Conservation (phyloP, 1,140 invertebrate genomes). For the Drosophila nasuta region DNA sequence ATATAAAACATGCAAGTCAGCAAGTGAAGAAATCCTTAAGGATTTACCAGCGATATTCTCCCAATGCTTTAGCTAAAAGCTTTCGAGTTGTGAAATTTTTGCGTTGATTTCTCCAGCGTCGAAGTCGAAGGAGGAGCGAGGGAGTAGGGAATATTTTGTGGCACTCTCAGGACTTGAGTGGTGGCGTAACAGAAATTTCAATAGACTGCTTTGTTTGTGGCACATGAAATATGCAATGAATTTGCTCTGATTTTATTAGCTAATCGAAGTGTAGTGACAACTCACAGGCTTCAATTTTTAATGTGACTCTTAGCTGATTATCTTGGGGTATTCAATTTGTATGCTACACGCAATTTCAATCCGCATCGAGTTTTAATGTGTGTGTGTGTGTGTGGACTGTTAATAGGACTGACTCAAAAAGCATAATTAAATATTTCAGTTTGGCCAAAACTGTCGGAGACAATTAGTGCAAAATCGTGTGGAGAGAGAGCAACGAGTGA, state of each 20-base stretch:
- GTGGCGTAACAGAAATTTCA: constrained; percentile 43
- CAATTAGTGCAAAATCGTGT: constrained; percentile 71
- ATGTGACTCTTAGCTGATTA: constrained; percentile 48
- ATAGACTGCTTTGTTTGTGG: constrained; percentile 37
- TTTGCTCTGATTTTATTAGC: constrained; percentile 63
- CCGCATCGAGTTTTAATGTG: constrained; percentile 5
- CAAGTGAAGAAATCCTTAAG: constrained; percentile 65
- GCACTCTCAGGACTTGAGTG: constrained; percentile 41
- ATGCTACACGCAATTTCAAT: not conserved
- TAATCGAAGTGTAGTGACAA: constrained; percentile 62
- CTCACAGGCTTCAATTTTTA: constrained; percentile 42
- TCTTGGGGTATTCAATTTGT: constrained; percentile 3
- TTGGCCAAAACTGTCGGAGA: constrained; percentile 47
- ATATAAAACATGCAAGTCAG: constrained; percentile 73
- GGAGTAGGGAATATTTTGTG: constrained; percentile 37
- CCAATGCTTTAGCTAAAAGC: constrained; percentile 65
- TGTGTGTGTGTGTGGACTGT: constrained; percentile 7
- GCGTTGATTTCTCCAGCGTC: constrained; percentile 62
- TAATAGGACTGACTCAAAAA: constrained; percentile 31
- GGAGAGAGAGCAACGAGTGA: not conserved
- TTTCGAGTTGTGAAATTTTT: constrained; percentile 48
- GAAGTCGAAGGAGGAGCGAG: not conserved
- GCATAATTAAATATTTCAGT: constrained; percentile 77
- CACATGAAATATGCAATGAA: constrained; percentile 70
- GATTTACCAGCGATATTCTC: constrained; percentile 66